Evolutionary conservation across 2,113 vertebrate genomes (phyloP).

Genomic region (Serilophus lunatus): DNA sequence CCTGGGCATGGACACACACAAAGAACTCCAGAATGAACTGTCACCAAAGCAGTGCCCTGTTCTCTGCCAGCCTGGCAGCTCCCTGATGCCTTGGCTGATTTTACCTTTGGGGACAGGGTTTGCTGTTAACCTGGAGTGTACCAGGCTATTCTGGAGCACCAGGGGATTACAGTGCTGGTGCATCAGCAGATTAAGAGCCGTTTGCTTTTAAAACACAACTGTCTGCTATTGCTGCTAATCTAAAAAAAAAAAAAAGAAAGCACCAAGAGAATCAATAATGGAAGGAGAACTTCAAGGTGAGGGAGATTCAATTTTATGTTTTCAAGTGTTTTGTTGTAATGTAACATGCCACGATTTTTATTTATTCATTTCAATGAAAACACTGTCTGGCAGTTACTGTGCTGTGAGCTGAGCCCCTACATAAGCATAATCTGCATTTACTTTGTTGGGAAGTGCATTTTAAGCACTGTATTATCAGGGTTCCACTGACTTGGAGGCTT

Average conservation of each 20-base stretch:
- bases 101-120: neutral
- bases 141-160: neutral
- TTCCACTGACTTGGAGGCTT: neutral
- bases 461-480: neutral
- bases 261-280: neutral
- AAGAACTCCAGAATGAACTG: accelerated
- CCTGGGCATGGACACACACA: neutral
- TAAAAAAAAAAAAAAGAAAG: neutral
- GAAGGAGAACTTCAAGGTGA: neutral
- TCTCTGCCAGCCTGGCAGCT: neutral
- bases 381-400: neutral
- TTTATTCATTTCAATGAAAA: constrained; percentile 1
- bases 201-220: neutral
- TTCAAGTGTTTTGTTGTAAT: neutral
- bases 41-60: neutral
- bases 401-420: neutral
- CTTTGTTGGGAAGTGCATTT: neutral
- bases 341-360: neutral
- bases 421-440: neutral
- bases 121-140: neutral
- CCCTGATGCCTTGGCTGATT: neutral
- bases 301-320: neutral
- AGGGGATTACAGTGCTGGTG: neutral
- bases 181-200: neutral
- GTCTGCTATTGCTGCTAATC: constrained; percentile 1